Conservation (phyloP, 2,797 vertebrate genomes). For the Pampus argenteus region DNA sequence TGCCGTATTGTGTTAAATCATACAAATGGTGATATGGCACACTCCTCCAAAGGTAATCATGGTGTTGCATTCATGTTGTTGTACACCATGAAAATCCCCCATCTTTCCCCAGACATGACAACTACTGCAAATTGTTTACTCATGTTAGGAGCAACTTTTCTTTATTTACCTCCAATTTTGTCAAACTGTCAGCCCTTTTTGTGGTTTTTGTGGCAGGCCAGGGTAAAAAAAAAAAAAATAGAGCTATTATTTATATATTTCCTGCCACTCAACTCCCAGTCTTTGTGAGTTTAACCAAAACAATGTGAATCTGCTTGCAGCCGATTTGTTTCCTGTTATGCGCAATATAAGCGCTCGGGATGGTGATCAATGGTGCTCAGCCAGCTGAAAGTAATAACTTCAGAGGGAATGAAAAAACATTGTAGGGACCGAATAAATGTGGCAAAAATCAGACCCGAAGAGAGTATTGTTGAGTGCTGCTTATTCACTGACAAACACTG, state of each 20-base stretch:
- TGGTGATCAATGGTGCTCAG: slow-evolving; percentile 42
- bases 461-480: slow-evolving; percentile 65
- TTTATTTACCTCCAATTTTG: slow-evolving; percentile 51
- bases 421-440: slow-evolving; percentile 41
- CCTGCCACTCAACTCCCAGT: slow-evolving; percentile 50
- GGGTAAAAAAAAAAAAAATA: slow-evolving; percentile 59
- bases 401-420: slow-evolving; percentile 51
- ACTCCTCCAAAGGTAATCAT: background rate
- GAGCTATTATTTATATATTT: slow-evolving; percentile 52
- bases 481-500: slow-evolving; percentile 58
- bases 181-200: slow-evolving; percentile 41
- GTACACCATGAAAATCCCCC: background rate
- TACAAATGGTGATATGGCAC: background rate
- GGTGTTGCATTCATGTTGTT: background rate
- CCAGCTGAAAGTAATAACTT: slow-evolving; percentile 66
- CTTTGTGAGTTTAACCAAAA: slow-evolving; percentile 41
- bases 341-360: slow-evolving; percentile 30
- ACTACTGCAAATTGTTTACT: slow-evolving; percentile 34
- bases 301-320: slow-evolving; percentile 26
- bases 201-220: slow-evolving; percentile 36
- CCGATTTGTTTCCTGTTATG: slow-evolving; percentile 53
- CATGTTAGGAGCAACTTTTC: slow-evolving; percentile 27
- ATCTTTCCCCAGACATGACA: slow-evolving; percentile 22
- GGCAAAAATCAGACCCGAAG: slow-evolving; percentile 53
- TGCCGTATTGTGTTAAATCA: too few species aligned